Conservation (phyloP, 2,888 invertebrate genomes). For the Drosophila leonis region DNA sequence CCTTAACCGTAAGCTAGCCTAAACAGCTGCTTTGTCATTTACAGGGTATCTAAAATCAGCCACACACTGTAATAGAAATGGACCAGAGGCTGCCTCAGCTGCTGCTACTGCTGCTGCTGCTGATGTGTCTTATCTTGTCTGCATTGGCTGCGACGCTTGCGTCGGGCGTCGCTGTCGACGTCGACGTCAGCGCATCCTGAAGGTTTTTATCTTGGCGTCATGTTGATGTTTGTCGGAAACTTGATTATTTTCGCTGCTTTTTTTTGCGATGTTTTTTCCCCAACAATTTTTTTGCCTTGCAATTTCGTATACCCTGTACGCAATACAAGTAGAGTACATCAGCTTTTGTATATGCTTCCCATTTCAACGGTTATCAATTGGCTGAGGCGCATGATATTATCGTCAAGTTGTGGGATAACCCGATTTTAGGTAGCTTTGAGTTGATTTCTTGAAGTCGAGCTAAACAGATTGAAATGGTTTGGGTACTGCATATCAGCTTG, state of each 20-base stretch:
- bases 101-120: constrained; percentile 30
- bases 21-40: not conserved
- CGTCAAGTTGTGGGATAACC: not conserved
- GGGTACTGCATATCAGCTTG: no score
- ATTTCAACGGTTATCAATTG: no score
- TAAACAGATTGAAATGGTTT: no score
- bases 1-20: not conserved
- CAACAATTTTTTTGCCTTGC: constrained; percentile 8
- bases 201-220: constrained; percentile 82
- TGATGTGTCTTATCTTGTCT: constrained; percentile 80
- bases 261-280: constrained; percentile 34
- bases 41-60: constrained; percentile 48
- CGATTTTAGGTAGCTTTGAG: no score
- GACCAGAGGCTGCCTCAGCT: constrained; percentile 47
- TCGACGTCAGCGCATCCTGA: constrained; percentile 71
- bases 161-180: constrained; percentile 25
- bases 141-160: constrained; percentile 58
- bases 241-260: constrained; percentile 76
- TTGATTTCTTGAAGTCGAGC: no score
- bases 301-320: constrained; percentile 8
- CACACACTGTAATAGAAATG: constrained; percentile 62
- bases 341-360: no score
- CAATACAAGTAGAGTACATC: not conserved
- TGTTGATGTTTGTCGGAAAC: constrained; percentile 82
- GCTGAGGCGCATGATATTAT: not conserved